phyloP scores from a whole-genome alignment of 2,888 invertebrate genomes.

The Chrysolina haemoptera region DNA sequence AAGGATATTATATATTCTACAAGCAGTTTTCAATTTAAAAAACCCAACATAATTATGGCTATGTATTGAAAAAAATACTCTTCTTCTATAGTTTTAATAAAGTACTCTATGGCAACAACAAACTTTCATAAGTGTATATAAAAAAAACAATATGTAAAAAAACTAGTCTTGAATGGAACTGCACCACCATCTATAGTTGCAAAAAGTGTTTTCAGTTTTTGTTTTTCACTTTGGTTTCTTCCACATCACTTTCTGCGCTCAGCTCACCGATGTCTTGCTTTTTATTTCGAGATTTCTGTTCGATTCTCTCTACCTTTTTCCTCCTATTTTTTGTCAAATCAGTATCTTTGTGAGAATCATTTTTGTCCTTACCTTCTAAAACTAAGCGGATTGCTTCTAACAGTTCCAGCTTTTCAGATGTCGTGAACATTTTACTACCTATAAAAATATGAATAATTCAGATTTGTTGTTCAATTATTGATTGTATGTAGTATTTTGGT shows the following conservation, averaged over 20 bases:
- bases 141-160: slow-evolving; percentile 25
- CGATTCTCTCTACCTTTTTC: slow-evolving; percentile 48
- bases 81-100: slow-evolving; percentile 8
- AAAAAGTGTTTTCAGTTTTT: slow-evolving; percentile 59
- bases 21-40: too few relatives aligned
- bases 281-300: slow-evolving; percentile 34
- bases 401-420: slow-evolving; percentile 73
- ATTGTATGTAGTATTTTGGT: too few relatives aligned
- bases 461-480: too few relatives aligned
- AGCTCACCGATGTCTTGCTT: slow-evolving; percentile 8
- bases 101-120: slow-evolving; percentile 1
- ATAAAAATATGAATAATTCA: slow-evolving; percentile 34
- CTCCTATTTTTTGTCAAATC: slow-evolving; percentile 52
- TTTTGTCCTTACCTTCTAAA: slow-evolving; percentile 70
- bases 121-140: slow-evolving; percentile 15
- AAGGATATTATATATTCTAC: too few relatives aligned
- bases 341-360: slow-evolving; percentile 46
- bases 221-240: slow-evolving; percentile 65
- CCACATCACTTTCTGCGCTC: slow-evolving; percentile 57
- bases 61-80: not conserved
- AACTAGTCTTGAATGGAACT: slow-evolving; percentile 19
- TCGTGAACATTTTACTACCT: slow-evolving; percentile 78
- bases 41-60: too few relatives aligned
- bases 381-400: slow-evolving; percentile 77
- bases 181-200: not conserved